These are phyloP conservation scores for Zosterops pallidus DNA, from an alignment of 2,113 vertebrate genomes.

Conservation along the genomic window DNA sequence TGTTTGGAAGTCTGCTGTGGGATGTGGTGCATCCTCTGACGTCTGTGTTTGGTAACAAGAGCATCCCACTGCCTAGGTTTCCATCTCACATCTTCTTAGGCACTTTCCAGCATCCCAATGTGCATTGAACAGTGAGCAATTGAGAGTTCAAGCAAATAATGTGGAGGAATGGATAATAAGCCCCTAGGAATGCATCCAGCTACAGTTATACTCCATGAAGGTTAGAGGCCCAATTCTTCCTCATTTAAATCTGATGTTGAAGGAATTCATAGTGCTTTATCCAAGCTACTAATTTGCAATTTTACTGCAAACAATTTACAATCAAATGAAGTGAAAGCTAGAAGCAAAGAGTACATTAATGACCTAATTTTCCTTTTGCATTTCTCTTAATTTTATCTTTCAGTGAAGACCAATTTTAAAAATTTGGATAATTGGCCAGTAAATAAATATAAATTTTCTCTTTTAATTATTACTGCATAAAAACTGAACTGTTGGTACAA, in stretches of 20 bases:
- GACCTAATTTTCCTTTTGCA: constrained; percentile 57
- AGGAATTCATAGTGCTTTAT: constrained; percentile 32
- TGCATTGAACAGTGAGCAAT: constrained; percentile 64
- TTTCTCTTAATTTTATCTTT: constrained; percentile 58
- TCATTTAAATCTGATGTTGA: constrained; percentile 46
- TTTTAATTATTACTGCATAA: constrained; percentile 22
- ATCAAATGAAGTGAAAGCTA: constrained; percentile 67
- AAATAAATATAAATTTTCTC: constrained; percentile 48
- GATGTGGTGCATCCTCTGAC: neutral
- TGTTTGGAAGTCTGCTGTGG: neutral
- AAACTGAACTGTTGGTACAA: neutral
- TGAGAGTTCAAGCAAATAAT: constrained; percentile 68
- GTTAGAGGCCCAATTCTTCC: constrained; percentile 48
- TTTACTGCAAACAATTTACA: constrained; percentile 68
- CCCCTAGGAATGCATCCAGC: constrained; percentile 1
- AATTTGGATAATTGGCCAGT: constrained; percentile 45
- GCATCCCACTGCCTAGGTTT: neutral
- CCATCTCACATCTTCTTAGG: constrained; percentile 22
- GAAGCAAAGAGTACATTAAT: constrained; percentile 50
- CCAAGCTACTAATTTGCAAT: constrained; percentile 15
- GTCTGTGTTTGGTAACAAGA: neutral
- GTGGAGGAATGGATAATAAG: constrained; percentile 61
- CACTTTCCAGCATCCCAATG: constrained; percentile 24
- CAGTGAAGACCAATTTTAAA: constrained; percentile 38
- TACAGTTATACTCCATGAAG: constrained; percentile 19